Evolutionary conservation across 1,140 invertebrate genomes (phyloP), one percentile per base, ranked within the genome.

Genomic region (Drosophila dunni): DNA sequence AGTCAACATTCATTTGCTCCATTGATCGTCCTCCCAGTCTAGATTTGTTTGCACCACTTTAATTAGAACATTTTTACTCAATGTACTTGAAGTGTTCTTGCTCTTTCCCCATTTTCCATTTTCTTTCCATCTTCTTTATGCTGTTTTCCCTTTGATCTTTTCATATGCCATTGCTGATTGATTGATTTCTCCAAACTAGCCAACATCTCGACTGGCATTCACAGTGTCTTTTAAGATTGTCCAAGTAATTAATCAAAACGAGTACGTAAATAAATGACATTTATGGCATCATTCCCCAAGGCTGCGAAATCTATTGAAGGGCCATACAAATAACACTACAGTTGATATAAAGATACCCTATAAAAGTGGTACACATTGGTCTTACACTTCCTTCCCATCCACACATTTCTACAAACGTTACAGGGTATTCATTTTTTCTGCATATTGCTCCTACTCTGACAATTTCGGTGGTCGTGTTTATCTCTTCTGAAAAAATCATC

Each of bases 401-500:
- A 1, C 10, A n/a, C 10, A 58, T 8, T 13, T 7, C 2, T 1
- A 7, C 7, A n/a, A 10, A 50, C 13, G 3, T 10, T 36, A 34
- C 62, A 61, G 70, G 48, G 56, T 67, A 73, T 67, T 29, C 24
- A 15, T 2, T 48, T 11, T 45, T 70, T 67, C 63, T 83, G 80
- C 75, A 64, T 61, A 73, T 70, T 48, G 46, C 61, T 40, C 15
- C 9, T 17, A 56, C 36, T 53, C 79, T 46, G 69, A 62, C 80
- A 56, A 77, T 85, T 84, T 84, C 40, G 81, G 81, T 84, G 81
- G 81, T 83, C 81, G 81, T 71, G 73, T 57, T 84, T 85, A 84
- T 84, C 81, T 70, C 46, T 84, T 85, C 81, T 84, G 54, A 57
- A 85, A 81, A 85, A 80, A 78, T 84, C 81, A 85, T 80, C 73